Base-by-base conservation (phyloP, 1,140 invertebrate species). In the Caenorhabditis remanei region DNA sequence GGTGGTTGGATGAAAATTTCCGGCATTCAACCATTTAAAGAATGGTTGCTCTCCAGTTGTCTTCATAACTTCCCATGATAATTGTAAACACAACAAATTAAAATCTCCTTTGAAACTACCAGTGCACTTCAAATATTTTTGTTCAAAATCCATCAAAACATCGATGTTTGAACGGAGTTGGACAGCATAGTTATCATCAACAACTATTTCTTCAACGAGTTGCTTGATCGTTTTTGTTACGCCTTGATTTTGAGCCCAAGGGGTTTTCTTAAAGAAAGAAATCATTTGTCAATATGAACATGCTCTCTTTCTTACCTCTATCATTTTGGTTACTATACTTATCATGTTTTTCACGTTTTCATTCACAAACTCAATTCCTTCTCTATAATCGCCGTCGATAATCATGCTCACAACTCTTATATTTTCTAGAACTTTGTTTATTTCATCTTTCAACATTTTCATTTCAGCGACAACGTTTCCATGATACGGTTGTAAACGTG, bases 121-220 rank as follows among this genome's bases (percentile, higher is more conserved):
- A n/a, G 46, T 53, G n/a, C 71, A 79, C 21, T 79, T 79, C 71
- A 79, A 79, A 79, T 53, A 79, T 6, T 2, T 11, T 50, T 79
- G 19, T 11, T 79, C 71, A 6, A 41, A 3, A 24, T 50, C 11
- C n/a, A 79, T 46, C 19, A 79, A n/a, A 5, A 11, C 4, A 19
- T 79, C 9, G 3, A 24, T 21, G 9, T 14, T 79, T 4, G 6
- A 2, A 53, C 11, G 14, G 4, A 79, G 40, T 79, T 79, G 43
- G 8, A 48, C 9, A 21, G 13, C 46, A 53, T 46, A 24, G 24
- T 79, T 50, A 11, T 50, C 43, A 19, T 50, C 46, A 40, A 79
- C n/a, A 24, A 21, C 14, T 8, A 79, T 14, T 13, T 79, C 46
- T 13, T 24, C 41, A 6, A 46, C 71, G 13, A 79, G n/a, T 50